These are phyloP conservation scores for Oasisia sp. DNA, from an alignment of 2,888 invertebrate species.

Conservation along the genomic window DNA sequence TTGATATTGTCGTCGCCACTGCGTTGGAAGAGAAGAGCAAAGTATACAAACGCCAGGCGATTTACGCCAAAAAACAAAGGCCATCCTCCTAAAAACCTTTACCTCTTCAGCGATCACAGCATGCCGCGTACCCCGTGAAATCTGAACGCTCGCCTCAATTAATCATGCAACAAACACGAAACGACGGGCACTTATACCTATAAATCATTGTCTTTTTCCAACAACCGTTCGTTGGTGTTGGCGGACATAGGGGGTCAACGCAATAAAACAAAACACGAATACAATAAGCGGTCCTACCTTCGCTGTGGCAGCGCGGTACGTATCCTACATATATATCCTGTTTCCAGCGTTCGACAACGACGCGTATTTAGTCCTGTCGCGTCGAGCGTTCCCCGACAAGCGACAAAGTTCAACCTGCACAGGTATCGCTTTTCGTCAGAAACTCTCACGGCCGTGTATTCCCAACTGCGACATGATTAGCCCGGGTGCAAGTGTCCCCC, in stretches of 20 bases:
- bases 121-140: neutral
- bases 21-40: neutral
- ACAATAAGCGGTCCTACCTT: neutral
- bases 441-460: slow-evolving; percentile 11
- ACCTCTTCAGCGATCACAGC: neutral
- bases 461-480: neutral
- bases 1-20: neutral
- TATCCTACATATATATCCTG: slow-evolving; percentile 17
- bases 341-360: neutral
- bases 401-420: neutral
- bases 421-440: slow-evolving; percentile 13
- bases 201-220: neutral
- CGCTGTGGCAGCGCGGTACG: neutral
- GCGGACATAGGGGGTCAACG: neutral
- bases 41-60: neutral
- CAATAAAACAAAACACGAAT: neutral
- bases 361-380: slow-evolving; percentile 3
- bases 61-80: neutral
- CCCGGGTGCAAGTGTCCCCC: neutral
- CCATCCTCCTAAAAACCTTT: neutral
- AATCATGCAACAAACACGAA: neutral
- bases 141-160: neutral
- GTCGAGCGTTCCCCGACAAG: neutral
- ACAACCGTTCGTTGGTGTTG: neutral
- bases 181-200: neutral